phyloP scores from a whole-genome alignment of 1,140 invertebrate genomes.

The Cephus cinctus region DNA sequence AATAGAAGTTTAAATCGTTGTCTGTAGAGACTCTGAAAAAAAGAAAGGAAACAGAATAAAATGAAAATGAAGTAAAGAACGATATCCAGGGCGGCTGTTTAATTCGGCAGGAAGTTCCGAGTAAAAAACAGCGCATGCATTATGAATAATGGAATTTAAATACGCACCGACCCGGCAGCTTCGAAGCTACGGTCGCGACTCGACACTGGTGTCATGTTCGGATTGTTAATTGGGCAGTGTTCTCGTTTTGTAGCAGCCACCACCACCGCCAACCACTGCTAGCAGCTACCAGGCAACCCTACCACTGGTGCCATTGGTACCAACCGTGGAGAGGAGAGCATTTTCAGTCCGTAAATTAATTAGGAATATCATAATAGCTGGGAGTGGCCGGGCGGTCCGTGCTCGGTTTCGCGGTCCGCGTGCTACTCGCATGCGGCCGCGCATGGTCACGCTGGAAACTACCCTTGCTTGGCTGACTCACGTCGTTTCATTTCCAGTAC shows the following conservation, averaged over 20 bases:
- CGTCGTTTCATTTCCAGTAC: too few relatives aligned
- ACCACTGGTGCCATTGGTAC: neutral
- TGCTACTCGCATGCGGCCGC: neutral
- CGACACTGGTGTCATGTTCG: conserved; percentile 33
- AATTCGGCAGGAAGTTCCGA: conserved; percentile 32
- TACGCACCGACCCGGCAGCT: conserved; percentile 30
- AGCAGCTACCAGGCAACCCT: neutral
- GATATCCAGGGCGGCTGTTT: conserved; percentile 28
- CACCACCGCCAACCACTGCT: conserved; percentile 9
- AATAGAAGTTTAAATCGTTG: too few relatives aligned
- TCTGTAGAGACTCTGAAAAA: too few relatives aligned
- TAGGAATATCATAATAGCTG: conserved; percentile 31
- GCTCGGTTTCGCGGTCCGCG: neutral
- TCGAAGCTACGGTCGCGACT: conserved; percentile 9
- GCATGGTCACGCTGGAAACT: conserved; percentile 23
- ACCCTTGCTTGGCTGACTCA: too few relatives aligned
- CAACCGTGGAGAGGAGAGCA: conserved; percentile 10
- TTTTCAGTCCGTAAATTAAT: conserved; percentile 36
- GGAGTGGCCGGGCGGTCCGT: conserved; percentile 14
- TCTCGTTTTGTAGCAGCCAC: conserved; percentile 22
- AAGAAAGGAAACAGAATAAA: neutral
- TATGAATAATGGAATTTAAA: conserved; percentile 50
- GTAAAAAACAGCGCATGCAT: conserved; percentile 38
- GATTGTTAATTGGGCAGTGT: conserved; percentile 41
- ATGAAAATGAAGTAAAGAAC: neutral